Evolutionary conservation across 2,888 invertebrate genomes (phyloP), one percentile per base, ranked within the genome.

Genomic region (Apoda limacodes): DNA sequence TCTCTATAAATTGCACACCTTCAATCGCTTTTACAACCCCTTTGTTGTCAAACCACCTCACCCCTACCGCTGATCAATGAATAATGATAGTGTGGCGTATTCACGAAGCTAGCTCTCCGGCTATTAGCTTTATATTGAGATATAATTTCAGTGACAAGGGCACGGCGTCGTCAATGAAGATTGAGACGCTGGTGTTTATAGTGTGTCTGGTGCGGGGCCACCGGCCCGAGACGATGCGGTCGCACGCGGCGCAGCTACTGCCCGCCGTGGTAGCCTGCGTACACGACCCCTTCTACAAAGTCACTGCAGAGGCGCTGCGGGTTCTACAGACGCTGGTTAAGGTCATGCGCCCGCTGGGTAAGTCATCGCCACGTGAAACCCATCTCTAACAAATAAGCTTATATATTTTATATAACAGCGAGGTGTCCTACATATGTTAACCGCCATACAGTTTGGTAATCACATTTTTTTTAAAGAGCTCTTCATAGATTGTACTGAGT

Each of bases 231-330:
- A 88, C 88, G 2, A 94, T 97, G 69, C 90, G 93, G 48, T 84
- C 87, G 3, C 91, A 93, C 64, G 90, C 93, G 62, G 82, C 84
- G 2, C 85, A 88, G 13, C 69, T 96, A 22, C 84, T 93, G 39
- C 93, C 93, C 6, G 89, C 95, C 3, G 89, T 98, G 26, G 88
- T 96, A 26, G 83, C 88, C 35, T 92, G 95, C 20, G 96, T 98
- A 13, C 89, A 90, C 30, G 99, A 99, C 82, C 89, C 90, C 24
- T 99, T 99, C 82, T 99, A 99, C 81, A 99, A 99, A 82, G 98
- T 99, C 49, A 95, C 96, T 2, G 97, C 98, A 0, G 98, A 98
- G 67, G 98, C 98, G 2, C 80, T 98, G 31, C 78, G 93, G 13
- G 97, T 98, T 10, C 82, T 97, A 39, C 97, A 98, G 64, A 93